Percentiles rank a stretch among this genome's conserved stretches.
These are phyloP conservation scores for Pachliopta kotzebuea DNA, from an alignment of 2,888 invertebrate species.

Conservation along the genomic window DNA sequence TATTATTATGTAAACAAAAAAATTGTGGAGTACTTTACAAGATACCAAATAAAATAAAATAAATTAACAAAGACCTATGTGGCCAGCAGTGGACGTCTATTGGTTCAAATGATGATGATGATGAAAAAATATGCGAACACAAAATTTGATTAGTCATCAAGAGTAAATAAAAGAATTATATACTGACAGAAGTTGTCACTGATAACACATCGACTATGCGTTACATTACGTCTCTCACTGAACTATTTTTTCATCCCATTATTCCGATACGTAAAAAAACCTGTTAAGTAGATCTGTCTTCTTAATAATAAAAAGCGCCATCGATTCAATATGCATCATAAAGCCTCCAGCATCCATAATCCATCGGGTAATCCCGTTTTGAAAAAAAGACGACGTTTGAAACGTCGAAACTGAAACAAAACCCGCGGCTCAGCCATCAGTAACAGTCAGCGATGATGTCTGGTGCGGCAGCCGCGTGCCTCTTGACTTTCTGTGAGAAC, in stretches of 20 bases:
- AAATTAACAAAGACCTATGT: no score
- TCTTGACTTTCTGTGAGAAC: conserved; percentile 72
- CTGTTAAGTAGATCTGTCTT: conserved; percentile 44
- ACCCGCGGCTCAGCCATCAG: conserved; percentile 53
- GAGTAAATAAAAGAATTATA: no score
- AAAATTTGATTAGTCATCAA: no score
- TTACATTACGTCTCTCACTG: conserved; percentile 1
- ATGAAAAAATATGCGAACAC: no score
- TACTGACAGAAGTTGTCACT: neutral
- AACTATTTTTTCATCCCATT: conserved; percentile 29
- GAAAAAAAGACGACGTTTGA: conserved; percentile 52
- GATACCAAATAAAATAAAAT: no score
- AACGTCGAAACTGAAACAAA: conserved; percentile 67
- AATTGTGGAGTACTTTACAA: no score
- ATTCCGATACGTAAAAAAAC: conserved; percentile 37
- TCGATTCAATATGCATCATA: conserved; percentile 62
- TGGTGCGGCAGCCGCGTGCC: conserved; percentile 42
- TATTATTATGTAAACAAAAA: no score
- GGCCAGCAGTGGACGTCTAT: no score
- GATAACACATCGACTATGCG: neutral
- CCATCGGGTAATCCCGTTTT: conserved; percentile 64
- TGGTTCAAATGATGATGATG: no score
- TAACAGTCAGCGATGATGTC: conserved; percentile 62
- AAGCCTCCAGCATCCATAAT: conserved; percentile 58
- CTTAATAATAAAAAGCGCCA: conserved; percentile 49